These are phyloP conservation scores for Astatotilapia flaviijosephi DNA, from an alignment of 2,113 vertebrate genomes.

Conservation along the genomic window DNA sequence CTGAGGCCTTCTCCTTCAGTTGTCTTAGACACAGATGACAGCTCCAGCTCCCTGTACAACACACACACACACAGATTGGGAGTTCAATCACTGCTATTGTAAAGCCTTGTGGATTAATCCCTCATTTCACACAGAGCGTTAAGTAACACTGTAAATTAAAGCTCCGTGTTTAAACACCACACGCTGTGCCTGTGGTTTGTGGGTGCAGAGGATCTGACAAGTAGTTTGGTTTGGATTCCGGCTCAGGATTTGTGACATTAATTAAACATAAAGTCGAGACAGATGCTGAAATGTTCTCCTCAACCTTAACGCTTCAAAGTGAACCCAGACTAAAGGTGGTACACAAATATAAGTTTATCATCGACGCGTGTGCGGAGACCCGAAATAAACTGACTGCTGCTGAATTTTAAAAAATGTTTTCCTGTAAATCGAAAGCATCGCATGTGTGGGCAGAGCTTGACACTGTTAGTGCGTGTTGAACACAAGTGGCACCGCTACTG, in stretches of 20 bases:
- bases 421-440: background rate
- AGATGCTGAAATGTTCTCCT: constrained; percentile 5
- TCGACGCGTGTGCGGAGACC: background rate
- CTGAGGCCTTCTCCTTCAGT: constrained; percentile 92
- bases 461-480: constrained; percentile 44
- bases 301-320: background rate
- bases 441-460: constrained; percentile 42
- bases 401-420: background rate
- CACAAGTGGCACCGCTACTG: constrained; percentile 33
- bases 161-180: constrained; percentile 36
- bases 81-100: constrained; percentile 51
- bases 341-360: background rate
- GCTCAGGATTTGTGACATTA: constrained; percentile 42
- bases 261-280: constrained; percentile 37
- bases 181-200: constrained; percentile 25
- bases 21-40: constrained; percentile 92
- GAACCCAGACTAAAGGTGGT: background rate
- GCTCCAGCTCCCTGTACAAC: constrained; percentile 86
- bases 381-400: background rate
- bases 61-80: constrained; percentile 33
- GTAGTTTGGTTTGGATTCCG: constrained; percentile 31
- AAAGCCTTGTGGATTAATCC: constrained; percentile 54
- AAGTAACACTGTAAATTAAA: constrained; percentile 61
- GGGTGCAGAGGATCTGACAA: constrained; percentile 44
- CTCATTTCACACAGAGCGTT: constrained; percentile 36